Evolutionary conservation across 2,113 vertebrate genomes (phyloP), one percentile per base, ranked within the genome.

Genomic region (Orcinus orca): DNA sequence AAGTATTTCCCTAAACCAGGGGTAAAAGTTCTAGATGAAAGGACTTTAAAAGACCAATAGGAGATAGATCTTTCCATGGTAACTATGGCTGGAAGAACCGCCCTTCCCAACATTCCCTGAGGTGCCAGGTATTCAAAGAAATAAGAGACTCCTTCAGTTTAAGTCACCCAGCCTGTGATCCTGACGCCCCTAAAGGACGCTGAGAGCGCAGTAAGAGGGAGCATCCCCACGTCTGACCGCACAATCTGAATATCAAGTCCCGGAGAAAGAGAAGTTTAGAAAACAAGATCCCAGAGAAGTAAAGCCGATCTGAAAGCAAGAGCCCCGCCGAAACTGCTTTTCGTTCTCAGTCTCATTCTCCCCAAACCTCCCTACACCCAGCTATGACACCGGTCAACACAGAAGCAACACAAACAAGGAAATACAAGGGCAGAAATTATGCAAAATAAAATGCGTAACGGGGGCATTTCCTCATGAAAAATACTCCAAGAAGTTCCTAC

Each of bases 221-320:
- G 53, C 50, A 36, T 26, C 21, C 20, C 8, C 63, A 15, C 29
- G 29, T 44, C 73, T 31, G 20, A 47, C n/a, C 13, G 13, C 36
- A 83, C 82, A 58, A 68, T 47, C 67, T 23, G 84, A 92, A 53
- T 74, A 82, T 11, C 81, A 82, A 85, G 67, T 53, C 31, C 55
- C 2, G 38, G 23, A 90, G 92, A 87, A 95, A 95, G 82, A 90
- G 85, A 97, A 94, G 94, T 94, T 95, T 82, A 84, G 60, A 63
- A 79, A 96, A 50, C 38, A 63, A 92, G 70, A 77, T 71, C n/a
- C 71, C 17, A 73, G 88, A 67, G 47, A 92, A 76, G 50, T 58
- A 6, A 79, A 70, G 41, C 12, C 29, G 60, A 29, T 23, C 84
- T 36, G 38, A n/a, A 71, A 90, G 36, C 55, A 94, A 94, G 26